Percentiles rank a stretch among this genome's conserved stretches.
Evolutionary conservation across 92 coral and sea anemone species (phyloP).

Genomic region (Epizoanthus ramosus): DNA sequence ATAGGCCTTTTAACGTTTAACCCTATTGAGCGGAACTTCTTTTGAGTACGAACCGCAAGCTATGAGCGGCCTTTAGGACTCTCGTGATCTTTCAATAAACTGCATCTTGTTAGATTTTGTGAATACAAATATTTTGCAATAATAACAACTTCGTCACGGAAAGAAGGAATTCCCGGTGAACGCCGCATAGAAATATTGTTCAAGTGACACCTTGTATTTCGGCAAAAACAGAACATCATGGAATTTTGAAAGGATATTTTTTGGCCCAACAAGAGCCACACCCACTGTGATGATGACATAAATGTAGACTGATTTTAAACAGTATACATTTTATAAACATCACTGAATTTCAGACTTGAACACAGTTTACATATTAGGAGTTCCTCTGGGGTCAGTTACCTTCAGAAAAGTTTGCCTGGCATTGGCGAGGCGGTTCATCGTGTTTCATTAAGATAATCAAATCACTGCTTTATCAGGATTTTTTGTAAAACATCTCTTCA

Average conservation of each 20-base stretch:
- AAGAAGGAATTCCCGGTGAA: not conserved
- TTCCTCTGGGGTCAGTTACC: too few relatives aligned
- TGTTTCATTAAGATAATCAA: too few relatives aligned
- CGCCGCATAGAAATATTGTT: not conserved
- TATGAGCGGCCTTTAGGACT: not conserved
- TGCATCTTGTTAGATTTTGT: not conserved
- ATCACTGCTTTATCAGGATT: too few relatives aligned
- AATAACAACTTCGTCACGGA: constrained; percentile 1
- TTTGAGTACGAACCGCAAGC: not conserved
- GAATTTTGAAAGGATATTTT: not conserved
- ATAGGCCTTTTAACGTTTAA: not conserved
- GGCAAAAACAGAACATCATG: not conserved
- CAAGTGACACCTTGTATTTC: not conserved
- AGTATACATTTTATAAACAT: too few relatives aligned
- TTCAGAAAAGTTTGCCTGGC: too few relatives aligned
- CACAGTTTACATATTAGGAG: too few relatives aligned
- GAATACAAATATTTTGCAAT: not conserved
- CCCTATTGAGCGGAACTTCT: not conserved
- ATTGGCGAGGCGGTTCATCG: too few relatives aligned
- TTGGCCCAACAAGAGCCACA: too few relatives aligned
- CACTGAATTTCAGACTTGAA: too few relatives aligned
- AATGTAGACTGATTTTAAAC: too few relatives aligned
- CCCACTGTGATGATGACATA: too few relatives aligned
- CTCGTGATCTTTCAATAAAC: not conserved
- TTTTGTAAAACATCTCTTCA: too few relatives aligned